phyloP scores from a whole-genome alignment of 2,113 vertebrate genomes.

The Apus apus region DNA sequence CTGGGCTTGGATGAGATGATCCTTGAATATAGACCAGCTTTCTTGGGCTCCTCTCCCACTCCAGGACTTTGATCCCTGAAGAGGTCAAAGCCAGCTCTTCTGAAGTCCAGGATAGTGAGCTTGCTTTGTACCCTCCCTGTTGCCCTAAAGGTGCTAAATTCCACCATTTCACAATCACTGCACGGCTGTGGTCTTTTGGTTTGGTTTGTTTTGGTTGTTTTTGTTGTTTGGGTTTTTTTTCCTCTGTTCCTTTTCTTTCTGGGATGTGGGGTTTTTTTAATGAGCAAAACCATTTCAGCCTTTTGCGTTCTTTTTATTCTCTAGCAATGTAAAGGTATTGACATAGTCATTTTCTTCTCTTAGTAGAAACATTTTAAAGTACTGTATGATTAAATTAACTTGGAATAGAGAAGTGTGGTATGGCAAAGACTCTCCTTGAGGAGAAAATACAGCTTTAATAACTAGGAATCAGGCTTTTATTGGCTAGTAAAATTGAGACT shows the following conservation, averaged over 20 bases:
- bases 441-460: slow-evolving; percentile 50
- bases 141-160: too few species aligned
- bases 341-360: background rate
- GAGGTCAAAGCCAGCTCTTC: too few species aligned
- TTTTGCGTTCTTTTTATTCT: background rate
- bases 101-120: too few species aligned
- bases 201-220: too few species aligned
- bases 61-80: too few species aligned
- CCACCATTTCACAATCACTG: too few species aligned
- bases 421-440: slow-evolving; percentile 12
- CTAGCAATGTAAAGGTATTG: background rate
- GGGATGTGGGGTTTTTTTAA: background rate
- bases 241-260: background rate
- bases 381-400: background rate
- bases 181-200: too few species aligned
- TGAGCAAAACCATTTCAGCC: background rate
- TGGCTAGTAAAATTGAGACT: slow-evolving; percentile 1
- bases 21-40: too few species aligned
- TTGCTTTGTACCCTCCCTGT: too few species aligned
- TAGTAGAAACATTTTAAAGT: background rate
- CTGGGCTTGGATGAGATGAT: too few species aligned
- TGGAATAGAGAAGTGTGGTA: background rate
- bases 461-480: slow-evolving; percentile 27
- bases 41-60: too few species aligned
- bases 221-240: too few species aligned